Conservation (phyloP, 1,140 invertebrate species). For the Aphidius gifuensis region DNA sequence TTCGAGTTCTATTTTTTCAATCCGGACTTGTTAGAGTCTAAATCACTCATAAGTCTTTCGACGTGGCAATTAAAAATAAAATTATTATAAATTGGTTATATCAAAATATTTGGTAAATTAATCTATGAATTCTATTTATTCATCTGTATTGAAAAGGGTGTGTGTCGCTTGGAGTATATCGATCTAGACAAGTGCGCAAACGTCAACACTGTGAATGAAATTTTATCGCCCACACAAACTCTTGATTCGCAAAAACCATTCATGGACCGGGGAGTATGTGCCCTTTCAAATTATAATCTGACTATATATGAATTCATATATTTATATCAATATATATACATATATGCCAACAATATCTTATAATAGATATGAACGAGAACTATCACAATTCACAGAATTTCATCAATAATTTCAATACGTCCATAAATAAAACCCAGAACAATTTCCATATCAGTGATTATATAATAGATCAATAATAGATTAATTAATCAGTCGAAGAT, state of each 20-base stretch:
- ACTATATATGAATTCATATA: slow-evolving; percentile 13
- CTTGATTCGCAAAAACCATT: slow-evolving; percentile 37
- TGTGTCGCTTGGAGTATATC: slow-evolving; percentile 39
- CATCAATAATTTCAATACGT: background rate
- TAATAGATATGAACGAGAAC: too few species aligned
- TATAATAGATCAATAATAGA: background rate
- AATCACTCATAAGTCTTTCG: too few species aligned
- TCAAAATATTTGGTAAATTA: too few species aligned
- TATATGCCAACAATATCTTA: too few species aligned
- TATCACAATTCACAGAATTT: background rate
- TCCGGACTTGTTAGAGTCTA: too few species aligned
- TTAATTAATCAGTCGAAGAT: background rate
- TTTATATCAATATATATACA: background rate
- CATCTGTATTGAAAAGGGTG: slow-evolving; percentile 22
- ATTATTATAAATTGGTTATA: too few species aligned
- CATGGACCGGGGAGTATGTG: slow-evolving; percentile 34
- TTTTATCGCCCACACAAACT: slow-evolving; percentile 27
- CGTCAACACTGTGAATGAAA: slow-evolving; percentile 44
- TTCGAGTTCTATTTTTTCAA: too few species aligned
- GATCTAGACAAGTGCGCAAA: slow-evolving; percentile 40
- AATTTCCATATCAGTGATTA: background rate
- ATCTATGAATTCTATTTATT: background rate
- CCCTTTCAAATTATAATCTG: slow-evolving; percentile 20
- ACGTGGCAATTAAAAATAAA: too few species aligned
- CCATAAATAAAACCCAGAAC: background rate